phyloP scores from a whole-genome alignment of 1,140 invertebrate species.

The Colletes latitarsis region DNA sequence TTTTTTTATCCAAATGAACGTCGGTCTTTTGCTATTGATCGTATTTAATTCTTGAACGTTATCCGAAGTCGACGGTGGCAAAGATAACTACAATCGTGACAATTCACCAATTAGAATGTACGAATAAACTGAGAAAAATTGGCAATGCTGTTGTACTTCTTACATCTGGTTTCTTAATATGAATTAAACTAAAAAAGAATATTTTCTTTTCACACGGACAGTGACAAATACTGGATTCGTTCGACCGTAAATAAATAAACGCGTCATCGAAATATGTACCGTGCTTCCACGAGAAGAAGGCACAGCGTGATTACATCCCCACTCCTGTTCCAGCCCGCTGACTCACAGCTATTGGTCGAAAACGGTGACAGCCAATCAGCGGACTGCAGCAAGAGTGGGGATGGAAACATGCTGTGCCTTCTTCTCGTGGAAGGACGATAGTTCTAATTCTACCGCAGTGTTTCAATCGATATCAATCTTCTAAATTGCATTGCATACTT shows the following conservation, averaged over 20 bases:
- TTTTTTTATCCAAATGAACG: conserved; percentile 49
- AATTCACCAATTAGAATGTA: background rate
- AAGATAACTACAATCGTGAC: background rate
- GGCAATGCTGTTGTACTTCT: background rate
- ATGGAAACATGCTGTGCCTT: too few relatives aligned
- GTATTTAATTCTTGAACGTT: background rate
- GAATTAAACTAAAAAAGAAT: background rate
- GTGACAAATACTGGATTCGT: background rate
- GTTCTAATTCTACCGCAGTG: background rate
- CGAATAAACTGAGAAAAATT: background rate
- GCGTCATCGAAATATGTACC: background rate
- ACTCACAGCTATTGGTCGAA: too few relatives aligned
- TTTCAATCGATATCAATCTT: background rate
- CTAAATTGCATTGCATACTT: background rate
- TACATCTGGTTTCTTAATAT: background rate
- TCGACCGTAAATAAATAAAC: background rate
- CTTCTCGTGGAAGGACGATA: too few relatives aligned
- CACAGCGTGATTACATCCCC: too few relatives aligned
- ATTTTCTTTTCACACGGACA: background rate
- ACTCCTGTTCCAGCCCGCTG: too few relatives aligned
- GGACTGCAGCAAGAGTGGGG: too few relatives aligned
- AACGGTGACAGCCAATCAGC: too few relatives aligned
- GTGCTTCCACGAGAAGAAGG: too few relatives aligned
- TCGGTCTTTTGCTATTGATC: conserved; percentile 36
- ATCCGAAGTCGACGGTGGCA: conserved; percentile 1